Percentiles rank a stretch among this genome's conserved stretches.
Conservation (phyloP, 2,888 invertebrate species). For the Serrognathus titanus region DNA sequence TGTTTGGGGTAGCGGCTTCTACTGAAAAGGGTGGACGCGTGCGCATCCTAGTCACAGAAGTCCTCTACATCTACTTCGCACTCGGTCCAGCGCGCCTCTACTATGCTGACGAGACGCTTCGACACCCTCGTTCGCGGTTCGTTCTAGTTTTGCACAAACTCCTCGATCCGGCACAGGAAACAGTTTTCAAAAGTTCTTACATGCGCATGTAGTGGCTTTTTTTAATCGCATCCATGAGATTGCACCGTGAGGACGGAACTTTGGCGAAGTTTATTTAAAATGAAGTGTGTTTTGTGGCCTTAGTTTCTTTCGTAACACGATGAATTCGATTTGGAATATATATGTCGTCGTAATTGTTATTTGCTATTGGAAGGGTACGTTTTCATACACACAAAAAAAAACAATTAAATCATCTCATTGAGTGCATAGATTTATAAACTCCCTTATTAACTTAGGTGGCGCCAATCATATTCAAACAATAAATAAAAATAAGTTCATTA, state of each 20-base stretch:
- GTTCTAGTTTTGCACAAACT: neutral
- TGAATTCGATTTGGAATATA: too few species aligned
- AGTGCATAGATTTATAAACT: too few species aligned
- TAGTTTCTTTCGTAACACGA: neutral
- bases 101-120: conserved; percentile 24
- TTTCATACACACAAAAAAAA: too few species aligned
- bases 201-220: too few species aligned
- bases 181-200: neutral
- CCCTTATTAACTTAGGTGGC: too few species aligned
- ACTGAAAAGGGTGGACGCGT: conserved; percentile 20
- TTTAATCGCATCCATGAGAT: too few species aligned
- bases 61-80: conserved; percentile 27
- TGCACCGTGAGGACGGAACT: too few species aligned
- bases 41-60: conserved; percentile 9
- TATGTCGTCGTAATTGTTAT: too few species aligned
- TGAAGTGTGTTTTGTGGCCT: conserved; percentile 14
- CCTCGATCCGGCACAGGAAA: neutral
- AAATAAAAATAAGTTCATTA: too few species aligned
- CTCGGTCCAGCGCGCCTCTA: conserved; percentile 33
- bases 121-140: conserved; percentile 24
- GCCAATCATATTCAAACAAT: too few species aligned
- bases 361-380: too few species aligned
- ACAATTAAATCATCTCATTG: too few species aligned
- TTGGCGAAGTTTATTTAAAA: conserved; percentile 10
- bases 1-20: conserved; percentile 16